Conservation (phyloP, 2,797 vertebrate genomes). For the Chiloscyllium punctatum region DNA sequence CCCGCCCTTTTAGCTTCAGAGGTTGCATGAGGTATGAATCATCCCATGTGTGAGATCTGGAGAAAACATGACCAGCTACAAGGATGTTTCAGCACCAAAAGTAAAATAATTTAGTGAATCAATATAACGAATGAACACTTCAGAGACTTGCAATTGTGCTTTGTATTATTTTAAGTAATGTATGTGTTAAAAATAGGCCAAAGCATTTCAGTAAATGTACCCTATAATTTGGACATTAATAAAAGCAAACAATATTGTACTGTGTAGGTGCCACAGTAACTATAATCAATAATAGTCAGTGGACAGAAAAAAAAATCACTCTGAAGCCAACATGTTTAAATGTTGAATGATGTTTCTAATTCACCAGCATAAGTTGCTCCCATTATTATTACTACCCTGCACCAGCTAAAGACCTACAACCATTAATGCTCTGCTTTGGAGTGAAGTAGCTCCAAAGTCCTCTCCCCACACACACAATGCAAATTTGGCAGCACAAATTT, state of each 20-base stretch:
- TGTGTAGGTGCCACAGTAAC: conserved; percentile 1
- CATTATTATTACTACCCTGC: background rate
- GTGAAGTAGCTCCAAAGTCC: background rate
- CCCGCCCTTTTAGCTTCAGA: background rate
- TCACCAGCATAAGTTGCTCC: conserved; percentile 6
- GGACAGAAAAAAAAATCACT: background rate
- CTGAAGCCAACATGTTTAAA: background rate
- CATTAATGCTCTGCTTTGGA: background rate
- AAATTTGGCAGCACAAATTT: conserved; percentile 11
- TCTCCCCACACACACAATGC: background rate
- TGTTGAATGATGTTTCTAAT: conserved; percentile 22
- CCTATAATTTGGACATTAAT: background rate
- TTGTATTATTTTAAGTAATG: background rate
- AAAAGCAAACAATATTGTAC: conserved; percentile 16
- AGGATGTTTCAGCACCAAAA: background rate
- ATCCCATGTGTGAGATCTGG: background rate
- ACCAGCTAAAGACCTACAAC: background rate
- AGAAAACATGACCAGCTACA: background rate
- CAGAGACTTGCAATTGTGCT: background rate
- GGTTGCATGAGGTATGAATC: background rate
- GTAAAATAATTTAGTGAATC: background rate
- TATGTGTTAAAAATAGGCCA: background rate
- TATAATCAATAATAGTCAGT: conserved; percentile 22
- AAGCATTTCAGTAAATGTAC: background rate
- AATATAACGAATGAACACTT: background rate